Conservation (phyloP, 2,113 vertebrate species). For the Paramormyrops kingsleyae region DNA sequence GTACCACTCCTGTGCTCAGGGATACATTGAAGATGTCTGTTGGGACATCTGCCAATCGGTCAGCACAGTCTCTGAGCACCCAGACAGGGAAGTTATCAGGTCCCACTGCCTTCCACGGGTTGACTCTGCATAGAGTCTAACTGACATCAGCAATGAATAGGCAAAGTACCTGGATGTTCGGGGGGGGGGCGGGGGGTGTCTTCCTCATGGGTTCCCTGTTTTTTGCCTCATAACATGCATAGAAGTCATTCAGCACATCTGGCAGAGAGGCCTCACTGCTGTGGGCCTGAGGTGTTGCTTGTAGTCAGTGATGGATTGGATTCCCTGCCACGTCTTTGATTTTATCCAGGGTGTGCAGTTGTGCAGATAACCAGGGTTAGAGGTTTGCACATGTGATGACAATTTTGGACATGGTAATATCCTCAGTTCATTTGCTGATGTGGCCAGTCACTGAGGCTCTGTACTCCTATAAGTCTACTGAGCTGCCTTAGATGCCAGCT, state of each 20-base stretch:
- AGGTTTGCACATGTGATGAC: not conserved
- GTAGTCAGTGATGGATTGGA: not conserved
- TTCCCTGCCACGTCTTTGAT: not conserved
- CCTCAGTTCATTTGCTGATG: not conserved
- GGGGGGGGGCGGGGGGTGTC: no score
- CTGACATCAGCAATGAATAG: not conserved
- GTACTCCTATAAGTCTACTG: not conserved
- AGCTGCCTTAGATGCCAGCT: not conserved
- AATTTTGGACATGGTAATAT: not conserved
- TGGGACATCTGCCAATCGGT: not conserved
- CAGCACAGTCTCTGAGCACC: not conserved
- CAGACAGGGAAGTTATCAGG: not conserved
- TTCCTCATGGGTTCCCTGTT: not conserved
- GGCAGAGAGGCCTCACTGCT: not conserved
- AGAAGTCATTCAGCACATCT: not conserved
- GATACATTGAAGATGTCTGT: not conserved
- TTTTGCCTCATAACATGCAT: not conserved
- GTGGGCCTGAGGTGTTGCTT: not conserved
- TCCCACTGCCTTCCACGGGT: not conserved
- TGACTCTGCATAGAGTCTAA: not conserved
- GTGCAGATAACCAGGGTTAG: not conserved
- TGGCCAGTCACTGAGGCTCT: not conserved
- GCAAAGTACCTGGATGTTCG: not conserved
- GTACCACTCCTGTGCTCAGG: not conserved
- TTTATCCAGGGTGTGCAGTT: not conserved